These are phyloP conservation scores for Mamestra brassicae DNA, from an alignment of 2,888 invertebrate species.

Conservation along the genomic window DNA sequence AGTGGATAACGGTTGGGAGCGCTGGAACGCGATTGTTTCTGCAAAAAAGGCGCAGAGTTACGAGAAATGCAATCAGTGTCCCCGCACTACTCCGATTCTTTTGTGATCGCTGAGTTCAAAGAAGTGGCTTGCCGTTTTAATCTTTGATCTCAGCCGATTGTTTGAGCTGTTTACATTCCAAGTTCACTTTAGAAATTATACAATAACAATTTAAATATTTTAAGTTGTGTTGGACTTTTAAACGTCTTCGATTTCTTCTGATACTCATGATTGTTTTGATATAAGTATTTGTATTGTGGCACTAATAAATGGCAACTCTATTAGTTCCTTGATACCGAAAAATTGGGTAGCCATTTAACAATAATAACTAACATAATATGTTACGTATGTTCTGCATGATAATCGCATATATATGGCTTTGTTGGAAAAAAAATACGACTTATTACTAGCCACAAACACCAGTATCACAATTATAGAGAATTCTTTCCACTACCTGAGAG, in stretches of 20 bases:
- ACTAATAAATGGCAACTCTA: neutral
- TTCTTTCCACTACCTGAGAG: neutral
- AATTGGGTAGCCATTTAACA: neutral
- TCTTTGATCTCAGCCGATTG: conserved; percentile 18
- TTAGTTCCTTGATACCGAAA: neutral
- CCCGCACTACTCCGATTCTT: conserved; percentile 36
- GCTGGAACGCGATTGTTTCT: conserved; percentile 50
- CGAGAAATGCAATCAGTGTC: conserved; percentile 59
- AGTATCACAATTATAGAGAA: neutral
- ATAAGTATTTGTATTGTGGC: neutral
- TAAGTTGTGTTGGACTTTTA: neutral
- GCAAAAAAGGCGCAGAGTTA: conserved; percentile 38
- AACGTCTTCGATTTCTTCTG: neutral
- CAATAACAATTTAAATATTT: neutral
- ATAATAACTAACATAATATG: neutral
- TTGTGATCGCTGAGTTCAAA: conserved; percentile 34
- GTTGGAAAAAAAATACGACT: too few relatives aligned
- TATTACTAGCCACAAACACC: neutral
- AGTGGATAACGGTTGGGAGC: conserved; percentile 47
- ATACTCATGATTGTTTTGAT: neutral
- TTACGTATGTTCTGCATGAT: neutral
- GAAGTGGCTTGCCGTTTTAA: conserved; percentile 32
- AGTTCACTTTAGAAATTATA: neutral
- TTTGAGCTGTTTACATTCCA: conserved; percentile 3
- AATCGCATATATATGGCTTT: neutral